Percentiles rank a stretch among this genome's conserved stretches.
phyloP scores from a whole-genome alignment of 2,113 vertebrate species.

The Mobula hypostoma region DNA sequence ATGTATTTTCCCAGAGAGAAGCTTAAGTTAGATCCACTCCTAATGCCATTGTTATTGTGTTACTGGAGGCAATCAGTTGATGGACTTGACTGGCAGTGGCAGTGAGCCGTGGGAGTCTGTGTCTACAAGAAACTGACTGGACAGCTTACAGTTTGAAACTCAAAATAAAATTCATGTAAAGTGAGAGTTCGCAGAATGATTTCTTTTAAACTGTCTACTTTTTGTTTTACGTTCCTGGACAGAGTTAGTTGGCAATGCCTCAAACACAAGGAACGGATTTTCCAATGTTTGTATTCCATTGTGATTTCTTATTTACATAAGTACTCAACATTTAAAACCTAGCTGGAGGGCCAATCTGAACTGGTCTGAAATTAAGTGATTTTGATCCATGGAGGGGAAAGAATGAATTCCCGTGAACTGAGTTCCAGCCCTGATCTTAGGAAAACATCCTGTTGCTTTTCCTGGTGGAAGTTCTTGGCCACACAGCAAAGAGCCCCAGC shows the following conservation, averaged over 20 bases:
- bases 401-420: not conserved
- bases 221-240: slow-evolving; percentile 6
- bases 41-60: not conserved
- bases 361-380: not conserved
- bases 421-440: not conserved
- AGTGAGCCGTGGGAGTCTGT: not conserved
- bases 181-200: not conserved
- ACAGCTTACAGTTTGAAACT: not conserved
- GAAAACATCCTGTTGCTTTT: not conserved
- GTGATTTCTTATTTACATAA: slow-evolving; percentile 16
- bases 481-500: not conserved
- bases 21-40: not conserved
- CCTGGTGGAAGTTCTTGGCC: not conserved
- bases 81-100: not conserved
- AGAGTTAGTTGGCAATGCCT: not conserved
- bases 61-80: not conserved
- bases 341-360: not conserved
- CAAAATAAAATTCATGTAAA: not conserved
- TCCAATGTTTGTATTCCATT: slow-evolving; percentile 2
- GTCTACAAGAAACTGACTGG: not conserved
- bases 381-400: not conserved
- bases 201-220: not conserved
- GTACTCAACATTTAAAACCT: not conserved
- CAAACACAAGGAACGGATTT: slow-evolving; percentile 21
- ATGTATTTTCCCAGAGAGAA: slow-evolving; percentile 4